A percentile compares a stretch with the other conserved stretches of the same genome.
Evolutionary conservation across 1,140 invertebrate species (phyloP).

Genomic region (Sitodiplosis mosellana): DNA sequence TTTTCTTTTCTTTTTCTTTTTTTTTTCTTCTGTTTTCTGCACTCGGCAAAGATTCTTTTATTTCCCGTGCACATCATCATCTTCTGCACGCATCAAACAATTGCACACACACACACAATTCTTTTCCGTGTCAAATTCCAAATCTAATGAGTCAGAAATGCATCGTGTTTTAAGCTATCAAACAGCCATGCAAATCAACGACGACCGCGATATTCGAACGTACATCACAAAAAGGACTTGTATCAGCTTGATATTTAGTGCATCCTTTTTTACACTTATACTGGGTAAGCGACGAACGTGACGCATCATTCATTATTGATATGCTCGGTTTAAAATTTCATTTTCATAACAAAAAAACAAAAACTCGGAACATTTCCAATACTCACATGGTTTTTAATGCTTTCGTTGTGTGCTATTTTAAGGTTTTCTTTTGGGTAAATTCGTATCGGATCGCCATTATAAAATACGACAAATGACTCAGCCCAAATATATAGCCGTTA

Average conservation of each 20-base stretch:
- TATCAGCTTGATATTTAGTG: conserved; percentile 18
- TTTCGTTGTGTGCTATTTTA: conserved; percentile 1
- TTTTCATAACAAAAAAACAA: neutral
- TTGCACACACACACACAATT: neutral
- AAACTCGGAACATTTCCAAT: conserved; percentile 3
- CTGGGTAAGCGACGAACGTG: conserved; percentile 12
- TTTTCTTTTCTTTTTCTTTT: neutral
- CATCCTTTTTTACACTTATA: conserved; percentile 23
- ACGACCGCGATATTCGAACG: conserved; percentile 18
- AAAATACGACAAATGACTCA: neutral
- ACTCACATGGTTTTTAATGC: neutral
- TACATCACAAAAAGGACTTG: conserved; percentile 24
- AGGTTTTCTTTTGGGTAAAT: conserved; percentile 23
- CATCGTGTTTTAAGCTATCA: conserved; percentile 25
- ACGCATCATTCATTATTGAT: neutral
- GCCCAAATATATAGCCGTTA: neutral
- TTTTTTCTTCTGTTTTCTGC: neutral
- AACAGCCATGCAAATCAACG: conserved; percentile 19
- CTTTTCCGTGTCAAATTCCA: neutral
- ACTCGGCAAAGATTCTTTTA: neutral
- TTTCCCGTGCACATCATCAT: neutral
- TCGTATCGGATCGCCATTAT: conserved; percentile 16
- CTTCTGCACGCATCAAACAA: neutral
- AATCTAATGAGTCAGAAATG: conserved; percentile 10
- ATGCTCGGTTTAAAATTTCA: neutral